Base-by-base conservation (phyloP, 2,797 vertebrate genomes). In the Poecilia wingei region DNA sequence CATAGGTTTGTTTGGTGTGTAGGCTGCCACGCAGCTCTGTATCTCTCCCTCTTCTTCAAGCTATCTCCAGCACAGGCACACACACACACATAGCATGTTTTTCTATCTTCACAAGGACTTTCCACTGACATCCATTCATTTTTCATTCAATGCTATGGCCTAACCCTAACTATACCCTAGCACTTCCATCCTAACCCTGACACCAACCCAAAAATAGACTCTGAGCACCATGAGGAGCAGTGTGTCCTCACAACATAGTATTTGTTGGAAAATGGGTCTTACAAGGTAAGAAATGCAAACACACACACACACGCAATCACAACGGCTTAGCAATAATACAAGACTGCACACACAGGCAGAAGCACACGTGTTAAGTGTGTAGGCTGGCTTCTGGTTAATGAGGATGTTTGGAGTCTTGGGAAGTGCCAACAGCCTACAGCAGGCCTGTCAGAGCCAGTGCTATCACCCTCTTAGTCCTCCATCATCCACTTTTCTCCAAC, bases 1-100 rank as follows among this genome's bases (percentile, higher is more conserved):
- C 94, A 95, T 95, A 92, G 91, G 91, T 94, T 95, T 93, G 93
- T 93, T 94, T 94, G 82, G 90, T 89, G 93, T 94, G 94, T 95
- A 94, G 94, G 94, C 93, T 93, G 93, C 91, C 92, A 91, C 85
- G 79, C 88, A 86, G 91, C 86, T 89, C 90, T 83, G 80, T 80
- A 85, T 74, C 81, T 79, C 84, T 77, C 84, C 51, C 75, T 79
- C 80, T 79, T 70, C 33, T 70, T 84, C 84, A 83, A 45, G 61
- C 82, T 76, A 73, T 82, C 83, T 25, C 85, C 43, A 75, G 51
- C 75, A 46, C 79, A 73, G 79, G 77, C 82, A 86, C 79, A 59
- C 75, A 79, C 80, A 79, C 80, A 53, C 51, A 87, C 8, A 55
- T n/a, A 3, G 22, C 9, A 55, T n/a, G 53, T 55, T n/a, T 55